Base-by-base conservation (phyloP, 2,797 vertebrate genomes). In the Antennarius maculatus region DNA sequence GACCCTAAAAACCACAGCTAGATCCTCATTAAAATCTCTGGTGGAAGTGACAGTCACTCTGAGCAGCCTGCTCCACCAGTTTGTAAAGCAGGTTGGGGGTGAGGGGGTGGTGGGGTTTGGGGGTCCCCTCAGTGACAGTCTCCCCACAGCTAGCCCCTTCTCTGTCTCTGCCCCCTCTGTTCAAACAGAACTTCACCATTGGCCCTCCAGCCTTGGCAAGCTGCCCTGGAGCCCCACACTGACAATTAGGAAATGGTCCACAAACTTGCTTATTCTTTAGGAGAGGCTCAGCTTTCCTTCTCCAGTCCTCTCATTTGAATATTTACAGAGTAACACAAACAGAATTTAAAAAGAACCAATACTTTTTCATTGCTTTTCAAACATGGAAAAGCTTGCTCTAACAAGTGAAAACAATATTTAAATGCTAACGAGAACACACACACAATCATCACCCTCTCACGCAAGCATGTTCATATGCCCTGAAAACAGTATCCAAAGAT, bases 201-300 rank as follows among this genome's bases (percentile, higher is more conserved):
- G 91, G 90, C 79, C 85, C 91, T 87, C 70, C 75, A 78, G 82
- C 73, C 63, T 91, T 92, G 92, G 92, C 89, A 87, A 43, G 23
- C 54, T 77, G 85, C 89, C 88, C 75, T 53, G 66, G 82, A 86
- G 77, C 74, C 83, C 90, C 79, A 94, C 91, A 92, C 93, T 88
- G 90, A 95, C 93, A 94, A 93, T 92, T 93, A 94, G 92, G 93
- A 95, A 97, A 95, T 95, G 95, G 93, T 95, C 95, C 96, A 95
- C 94, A 94, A 94, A 92, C 91, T 84, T 75, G 75, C 81, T 93
- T 69, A 91, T 87, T 95, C 95, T 94, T 87, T 76, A 87, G 85
- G 81, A 81, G 90, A 93, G 89, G 92, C 93, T 94, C 92, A 71
- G 66, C 91, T 94, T 91, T 90, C 83, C 81, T 84, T 86, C 71